Base-by-base conservation (phyloP, 92 coral and sea anemone species). In the Pocillopora meandrina region DNA sequence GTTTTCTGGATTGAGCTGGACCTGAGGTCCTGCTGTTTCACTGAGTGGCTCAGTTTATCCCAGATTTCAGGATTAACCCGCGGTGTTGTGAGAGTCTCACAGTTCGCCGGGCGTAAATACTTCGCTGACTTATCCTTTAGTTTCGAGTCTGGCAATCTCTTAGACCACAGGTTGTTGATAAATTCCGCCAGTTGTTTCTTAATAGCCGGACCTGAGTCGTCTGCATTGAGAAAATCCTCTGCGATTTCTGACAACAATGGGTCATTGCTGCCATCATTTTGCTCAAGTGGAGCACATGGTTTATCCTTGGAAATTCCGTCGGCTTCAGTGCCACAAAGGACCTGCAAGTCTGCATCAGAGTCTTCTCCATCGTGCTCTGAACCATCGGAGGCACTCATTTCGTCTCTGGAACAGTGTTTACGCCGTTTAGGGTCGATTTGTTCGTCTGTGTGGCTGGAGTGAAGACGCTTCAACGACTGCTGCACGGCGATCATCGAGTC, bases 91-190 rank as follows among this genome's bases (percentile, higher is more conserved):
- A 23, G 26, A 23, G 26, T 23, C 26, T 64, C 72, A 18, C 92
- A 91, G 82, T 91, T 88, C 26, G 71, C 85, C 33, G 90, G 92
- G 47, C 75, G 84, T 61, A 60, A 72, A 58, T 89, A 84, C 79
- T 89, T 89, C 49, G 82, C 89, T 31, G 57, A 35, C 57, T 77
- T 73, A 26, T 62, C 66, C n/a, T 62, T 62, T 8, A 62, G 66
- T 15, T 62, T 62, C 17, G 66, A 62, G 66, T 62, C 66, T 9
- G 66, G 66, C 66, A 62, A 62, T 62, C 85, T 85, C 69, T 77
- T 82, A 62, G 66, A 62, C 66, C 66, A 74, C 36, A 74, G 63
- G 77, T 84, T 90, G 49, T 56, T 23, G 20, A 86, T 86, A 69
- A 83, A 77, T 47, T 79, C 76, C 9, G 93, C 91, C 69, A 90